These are phyloP conservation scores for Mormyrus iriodes DNA, from an alignment of 2,113 vertebrate genomes.

Conservation along the genomic window DNA sequence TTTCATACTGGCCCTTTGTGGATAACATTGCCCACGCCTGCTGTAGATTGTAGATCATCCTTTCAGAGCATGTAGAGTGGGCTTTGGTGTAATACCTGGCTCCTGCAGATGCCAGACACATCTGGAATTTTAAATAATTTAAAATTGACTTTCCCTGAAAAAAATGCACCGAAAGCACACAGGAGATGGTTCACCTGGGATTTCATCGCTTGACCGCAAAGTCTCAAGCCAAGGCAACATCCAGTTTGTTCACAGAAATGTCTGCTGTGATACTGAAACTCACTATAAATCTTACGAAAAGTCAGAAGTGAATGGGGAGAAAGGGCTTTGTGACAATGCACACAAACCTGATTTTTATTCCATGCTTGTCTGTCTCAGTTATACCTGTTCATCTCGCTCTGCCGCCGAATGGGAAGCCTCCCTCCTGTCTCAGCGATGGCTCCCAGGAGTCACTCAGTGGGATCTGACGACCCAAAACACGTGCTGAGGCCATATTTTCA, in stretches of 20 bases:
- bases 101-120: background rate
- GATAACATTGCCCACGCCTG: too few relatives aligned
- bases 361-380: background rate
- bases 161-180: background rate
- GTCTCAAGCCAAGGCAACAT: background rate
- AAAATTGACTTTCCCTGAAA: background rate
- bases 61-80: background rate
- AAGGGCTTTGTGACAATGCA: background rate
- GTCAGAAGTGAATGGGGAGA: background rate
- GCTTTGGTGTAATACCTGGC: background rate
- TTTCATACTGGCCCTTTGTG: too few relatives aligned
- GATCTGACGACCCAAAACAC: background rate
- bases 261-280: background rate
- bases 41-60: background rate
- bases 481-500: background rate
- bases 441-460: background rate
- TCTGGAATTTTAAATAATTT: background rate
- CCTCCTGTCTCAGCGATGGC: background rate
- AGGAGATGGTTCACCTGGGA: background rate
- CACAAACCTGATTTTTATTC: background rate
- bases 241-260: background rate
- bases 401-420: background rate
- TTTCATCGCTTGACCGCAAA: background rate
- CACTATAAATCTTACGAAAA: background rate
- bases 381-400: background rate